phyloP scores from a whole-genome alignment of 2,888 invertebrate species.

The Phorcus lineatus region DNA sequence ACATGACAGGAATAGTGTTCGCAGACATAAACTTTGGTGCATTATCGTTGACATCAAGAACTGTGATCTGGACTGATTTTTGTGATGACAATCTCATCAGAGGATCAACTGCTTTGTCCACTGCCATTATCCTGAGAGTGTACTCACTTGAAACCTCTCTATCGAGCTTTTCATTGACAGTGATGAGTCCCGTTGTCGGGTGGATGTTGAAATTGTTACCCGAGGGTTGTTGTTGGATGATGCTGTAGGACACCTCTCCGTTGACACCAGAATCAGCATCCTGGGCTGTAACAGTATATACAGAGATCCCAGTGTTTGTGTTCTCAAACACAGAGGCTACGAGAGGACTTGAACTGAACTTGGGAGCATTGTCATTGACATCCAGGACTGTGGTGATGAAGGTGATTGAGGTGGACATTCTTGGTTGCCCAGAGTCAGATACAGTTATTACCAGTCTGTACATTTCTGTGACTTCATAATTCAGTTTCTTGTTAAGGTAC shows the following conservation, averaged over 20 bases:
- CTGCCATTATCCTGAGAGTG: slow-evolving; percentile 31
- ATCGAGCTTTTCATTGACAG: slow-evolving; percentile 29
- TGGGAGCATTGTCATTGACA: slow-evolving; percentile 94
- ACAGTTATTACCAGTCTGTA: slow-evolving; percentile 90
- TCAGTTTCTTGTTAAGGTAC: slow-evolving; percentile 93
- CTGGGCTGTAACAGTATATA: slow-evolving; percentile 88
- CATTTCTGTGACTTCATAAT: slow-evolving; percentile 88
- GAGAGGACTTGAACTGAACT: slow-evolving; percentile 92
- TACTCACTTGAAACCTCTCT: slow-evolving; percentile 18
- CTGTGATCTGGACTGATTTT: not conserved
- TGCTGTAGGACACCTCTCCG: slow-evolving; percentile 86
- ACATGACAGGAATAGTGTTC: not conserved
- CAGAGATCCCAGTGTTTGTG: slow-evolving; percentile 78
- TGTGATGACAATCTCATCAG: not conserved
- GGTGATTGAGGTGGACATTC: slow-evolving; percentile 83
- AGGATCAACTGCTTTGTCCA: not conserved
- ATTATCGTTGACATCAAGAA: slow-evolving; percentile 15
- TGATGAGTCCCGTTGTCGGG: slow-evolving; percentile 35
- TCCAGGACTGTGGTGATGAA: slow-evolving; percentile 90
- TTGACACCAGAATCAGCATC: slow-evolving; percentile 94
- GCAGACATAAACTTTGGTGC: slow-evolving; percentile 10
- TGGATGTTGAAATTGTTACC: slow-evolving; percentile 34
- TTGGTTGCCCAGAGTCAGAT: slow-evolving; percentile 79
- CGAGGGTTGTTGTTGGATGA: slow-evolving; percentile 28
- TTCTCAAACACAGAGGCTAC: slow-evolving; percentile 90